A percentile compares a stretch with the other conserved stretches of the same genome.
phyloP scores from a whole-genome alignment of 2,113 vertebrate genomes.

The Marmota monax region DNA sequence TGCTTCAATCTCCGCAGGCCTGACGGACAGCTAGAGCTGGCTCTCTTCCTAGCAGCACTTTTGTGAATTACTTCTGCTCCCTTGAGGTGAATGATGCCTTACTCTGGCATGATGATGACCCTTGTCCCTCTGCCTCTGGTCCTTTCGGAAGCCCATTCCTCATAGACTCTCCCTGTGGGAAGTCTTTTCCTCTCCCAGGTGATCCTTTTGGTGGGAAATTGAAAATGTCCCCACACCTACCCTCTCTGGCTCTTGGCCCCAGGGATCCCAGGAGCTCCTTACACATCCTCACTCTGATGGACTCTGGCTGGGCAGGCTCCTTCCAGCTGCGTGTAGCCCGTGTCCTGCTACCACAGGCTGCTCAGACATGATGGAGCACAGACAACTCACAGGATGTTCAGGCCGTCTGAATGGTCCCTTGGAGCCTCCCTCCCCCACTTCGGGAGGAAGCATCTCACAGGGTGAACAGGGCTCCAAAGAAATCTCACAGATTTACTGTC shows the following conservation, averaged over 20 bases:
- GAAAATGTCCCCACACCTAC: background rate
- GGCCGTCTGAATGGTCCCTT: background rate
- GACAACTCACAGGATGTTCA: background rate
- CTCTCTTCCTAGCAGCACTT: background rate
- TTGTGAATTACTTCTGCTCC: background rate
- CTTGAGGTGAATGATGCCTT: background rate
- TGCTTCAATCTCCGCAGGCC: background rate
- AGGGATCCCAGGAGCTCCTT: background rate
- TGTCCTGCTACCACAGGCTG: background rate
- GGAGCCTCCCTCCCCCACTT: too few relatives aligned
- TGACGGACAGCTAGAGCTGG: background rate
- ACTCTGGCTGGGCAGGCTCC: background rate
- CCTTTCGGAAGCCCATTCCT: background rate
- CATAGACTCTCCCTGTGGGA: background rate
- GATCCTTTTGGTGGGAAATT: background rate
- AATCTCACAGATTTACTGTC: background rate
- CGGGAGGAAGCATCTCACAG: background rate
- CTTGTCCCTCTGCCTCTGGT: background rate
- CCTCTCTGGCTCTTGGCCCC: background rate
- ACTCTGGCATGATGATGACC: background rate
- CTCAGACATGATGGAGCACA: too few relatives aligned
- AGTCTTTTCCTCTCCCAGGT: background rate
- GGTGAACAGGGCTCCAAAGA: background rate
- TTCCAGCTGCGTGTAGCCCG: too few relatives aligned
- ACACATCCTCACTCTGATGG: background rate